These are phyloP conservation scores for Agrochola litura DNA, from an alignment of 2,888 invertebrate genomes.

Conservation along the genomic window DNA sequence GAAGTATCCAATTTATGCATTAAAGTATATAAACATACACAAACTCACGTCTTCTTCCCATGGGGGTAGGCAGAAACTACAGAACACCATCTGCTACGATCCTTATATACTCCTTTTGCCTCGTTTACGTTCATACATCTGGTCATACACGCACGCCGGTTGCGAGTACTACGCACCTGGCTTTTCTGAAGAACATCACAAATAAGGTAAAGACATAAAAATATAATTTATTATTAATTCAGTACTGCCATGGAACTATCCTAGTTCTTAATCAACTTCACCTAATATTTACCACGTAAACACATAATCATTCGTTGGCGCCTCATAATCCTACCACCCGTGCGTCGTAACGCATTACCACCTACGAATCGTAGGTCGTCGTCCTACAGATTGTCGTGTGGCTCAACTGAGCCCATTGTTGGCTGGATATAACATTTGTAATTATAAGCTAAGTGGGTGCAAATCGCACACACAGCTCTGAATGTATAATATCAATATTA, in stretches of 20 bases:
- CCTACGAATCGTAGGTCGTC: slow-evolving; percentile 40
- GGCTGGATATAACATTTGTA: slow-evolving; percentile 54
- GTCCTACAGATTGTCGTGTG: slow-evolving; percentile 49
- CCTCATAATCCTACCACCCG: slow-evolving; percentile 11
- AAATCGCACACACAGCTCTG: slow-evolving; percentile 39
- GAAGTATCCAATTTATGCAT: no score
- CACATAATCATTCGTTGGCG: slow-evolving; percentile 6
- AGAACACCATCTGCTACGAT: no score
- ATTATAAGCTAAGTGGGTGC: slow-evolving; percentile 60
- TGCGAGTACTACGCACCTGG: no score
- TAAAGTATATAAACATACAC: no score
- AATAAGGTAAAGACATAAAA: no score
- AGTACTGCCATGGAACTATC: neutral
- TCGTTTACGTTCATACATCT: no score
- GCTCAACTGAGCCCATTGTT: slow-evolving; percentile 55
- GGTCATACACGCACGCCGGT: no score
- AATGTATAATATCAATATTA: slow-evolving; percentile 34
- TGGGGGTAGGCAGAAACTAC: no score
- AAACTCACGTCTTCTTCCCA: no score
- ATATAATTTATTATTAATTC: neutral
- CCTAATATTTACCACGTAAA: slow-evolving; percentile 15
- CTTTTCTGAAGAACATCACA: no score
- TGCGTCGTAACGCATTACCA: slow-evolving; percentile 42
- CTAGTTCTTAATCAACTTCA: neutral
- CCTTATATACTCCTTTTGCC: no score